phyloP scores from a whole-genome alignment of 2,797 vertebrate species.

The Labroides dimidiatus region DNA sequence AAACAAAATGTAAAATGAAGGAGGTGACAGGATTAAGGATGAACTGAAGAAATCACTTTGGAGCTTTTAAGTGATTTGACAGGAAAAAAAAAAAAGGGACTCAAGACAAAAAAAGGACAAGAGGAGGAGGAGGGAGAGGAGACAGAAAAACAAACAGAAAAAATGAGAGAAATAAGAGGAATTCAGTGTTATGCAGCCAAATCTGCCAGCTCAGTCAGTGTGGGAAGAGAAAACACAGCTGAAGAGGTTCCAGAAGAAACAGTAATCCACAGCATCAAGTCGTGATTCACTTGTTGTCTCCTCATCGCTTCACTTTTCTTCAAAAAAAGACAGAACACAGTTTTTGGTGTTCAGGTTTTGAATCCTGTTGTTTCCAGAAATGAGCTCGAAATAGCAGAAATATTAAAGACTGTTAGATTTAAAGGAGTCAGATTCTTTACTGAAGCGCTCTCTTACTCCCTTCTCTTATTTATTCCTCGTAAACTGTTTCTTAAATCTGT shows the following conservation, averaged over 20 bases:
- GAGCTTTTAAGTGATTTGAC: slow-evolving; percentile 35
- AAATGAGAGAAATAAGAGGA: slow-evolving; percentile 14
- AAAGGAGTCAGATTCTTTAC: no score
- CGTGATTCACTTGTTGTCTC: background rate
- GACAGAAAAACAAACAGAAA: slow-evolving; percentile 14
- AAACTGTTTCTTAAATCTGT: slow-evolving; percentile 12
- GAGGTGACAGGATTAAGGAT: slow-evolving; percentile 38
- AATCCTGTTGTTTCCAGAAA: slow-evolving; percentile 16
- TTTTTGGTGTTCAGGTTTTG: slow-evolving; percentile 1
- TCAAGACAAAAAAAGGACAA: background rate
- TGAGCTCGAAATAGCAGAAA: no score
- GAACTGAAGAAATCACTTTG: slow-evolving; percentile 30
- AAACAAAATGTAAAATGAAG: slow-evolving; percentile 27
- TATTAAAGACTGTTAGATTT: no score
- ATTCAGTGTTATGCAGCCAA: slow-evolving; percentile 5
- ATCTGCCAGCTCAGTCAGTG: slow-evolving; percentile 15
- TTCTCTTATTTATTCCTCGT: no score
- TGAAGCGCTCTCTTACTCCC: no score
- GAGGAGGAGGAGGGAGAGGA: slow-evolving; percentile 10
- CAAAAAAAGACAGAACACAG: background rate
- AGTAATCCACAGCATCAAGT: no score
- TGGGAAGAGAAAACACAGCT: slow-evolving; percentile 30
- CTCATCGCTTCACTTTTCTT: background rate
- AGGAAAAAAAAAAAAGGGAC: slow-evolving; percentile 14
- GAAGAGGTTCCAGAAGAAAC: slow-evolving; percentile 36